These are phyloP conservation scores for Octodonta nipae DNA, from an alignment of 2,888 invertebrate genomes.

Conservation along the genomic window DNA sequence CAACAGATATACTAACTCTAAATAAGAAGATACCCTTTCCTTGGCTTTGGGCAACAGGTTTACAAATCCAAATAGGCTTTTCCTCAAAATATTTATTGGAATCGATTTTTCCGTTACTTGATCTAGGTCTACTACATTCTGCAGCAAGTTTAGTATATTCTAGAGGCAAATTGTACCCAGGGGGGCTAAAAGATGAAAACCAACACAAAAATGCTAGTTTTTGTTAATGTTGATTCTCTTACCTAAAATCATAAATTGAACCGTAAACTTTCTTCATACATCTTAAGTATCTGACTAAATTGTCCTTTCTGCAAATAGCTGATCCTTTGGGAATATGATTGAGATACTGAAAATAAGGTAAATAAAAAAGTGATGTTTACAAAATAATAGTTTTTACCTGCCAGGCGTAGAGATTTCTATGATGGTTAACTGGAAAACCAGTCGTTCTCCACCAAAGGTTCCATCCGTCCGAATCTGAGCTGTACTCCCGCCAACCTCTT, in stretches of 20 bases:
- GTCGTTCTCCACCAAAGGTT: constrained; percentile 76
- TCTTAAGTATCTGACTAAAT: constrained; percentile 59
- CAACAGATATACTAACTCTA: no score
- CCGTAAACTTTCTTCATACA: constrained; percentile 74
- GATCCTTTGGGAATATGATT: constrained; percentile 76
- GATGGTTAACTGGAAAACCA: constrained; percentile 52
- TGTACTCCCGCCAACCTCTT: constrained; percentile 67
- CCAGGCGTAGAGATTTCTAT: constrained; percentile 54
- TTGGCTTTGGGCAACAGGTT: constrained; percentile 75
- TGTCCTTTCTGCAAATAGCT: constrained; percentile 73
- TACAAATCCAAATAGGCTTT: constrained; percentile 68
- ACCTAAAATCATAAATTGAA: constrained; percentile 72
- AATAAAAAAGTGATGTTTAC: constrained; percentile 3
- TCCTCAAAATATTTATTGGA: constrained; percentile 33
- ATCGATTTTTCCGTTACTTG: constrained; percentile 32
- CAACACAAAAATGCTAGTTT: no score
- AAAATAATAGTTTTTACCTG: no score
- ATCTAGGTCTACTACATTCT: constrained; percentile 49
- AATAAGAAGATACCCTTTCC: constrained; percentile 74
- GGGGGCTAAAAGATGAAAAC: constrained; percentile 51
- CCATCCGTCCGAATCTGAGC: constrained; percentile 56
- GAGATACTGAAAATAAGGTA: constrained; percentile 45
- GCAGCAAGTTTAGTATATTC: constrained; percentile 75
- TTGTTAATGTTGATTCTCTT: constrained; percentile 17
- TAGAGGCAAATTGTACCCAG: constrained; percentile 66